These are phyloP conservation scores for Brachypteracias leptosomus DNA, from an alignment of 2,113 vertebrate species.

Conservation along the genomic window DNA sequence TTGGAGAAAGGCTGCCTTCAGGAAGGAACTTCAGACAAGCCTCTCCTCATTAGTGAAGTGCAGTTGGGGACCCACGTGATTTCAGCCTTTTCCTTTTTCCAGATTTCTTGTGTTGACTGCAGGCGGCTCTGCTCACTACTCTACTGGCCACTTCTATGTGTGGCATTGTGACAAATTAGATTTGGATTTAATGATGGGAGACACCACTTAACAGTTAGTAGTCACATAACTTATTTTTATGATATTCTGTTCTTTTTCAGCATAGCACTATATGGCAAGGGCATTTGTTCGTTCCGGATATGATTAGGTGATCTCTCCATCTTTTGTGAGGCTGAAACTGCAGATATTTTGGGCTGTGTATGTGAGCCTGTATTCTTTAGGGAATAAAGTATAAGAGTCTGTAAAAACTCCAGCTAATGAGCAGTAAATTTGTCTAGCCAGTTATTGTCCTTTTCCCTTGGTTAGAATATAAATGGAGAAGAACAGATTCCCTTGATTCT, in stretches of 20 bases:
- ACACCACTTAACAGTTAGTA: background rate
- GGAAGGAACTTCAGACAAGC: background rate
- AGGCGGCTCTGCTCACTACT: background rate
- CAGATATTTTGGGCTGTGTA: slow-evolving; percentile 25
- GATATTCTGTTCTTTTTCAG: background rate
- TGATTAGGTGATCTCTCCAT: background rate
- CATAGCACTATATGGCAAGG: background rate
- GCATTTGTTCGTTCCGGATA: background rate
- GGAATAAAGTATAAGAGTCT: background rate
- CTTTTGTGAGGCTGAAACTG: background rate
- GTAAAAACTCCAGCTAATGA: slow-evolving; percentile 12
- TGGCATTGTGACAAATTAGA: background rate
- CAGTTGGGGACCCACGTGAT: accelerated
- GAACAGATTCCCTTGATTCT: background rate
- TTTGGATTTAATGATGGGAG: background rate
- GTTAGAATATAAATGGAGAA: background rate
- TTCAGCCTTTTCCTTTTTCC: background rate
- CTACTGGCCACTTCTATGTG: background rate
- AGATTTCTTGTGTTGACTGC: background rate
- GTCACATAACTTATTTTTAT: background rate
- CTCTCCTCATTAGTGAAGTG: background rate
- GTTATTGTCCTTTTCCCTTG: background rate
- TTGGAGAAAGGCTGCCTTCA: background rate
- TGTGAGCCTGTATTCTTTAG: background rate
- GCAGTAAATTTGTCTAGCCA: background rate